A percentile compares a stretch with the other conserved stretches of the same genome.
Conservation (phyloP, 2,797 vertebrate species). For the Chiloscyllium punctatum region DNA sequence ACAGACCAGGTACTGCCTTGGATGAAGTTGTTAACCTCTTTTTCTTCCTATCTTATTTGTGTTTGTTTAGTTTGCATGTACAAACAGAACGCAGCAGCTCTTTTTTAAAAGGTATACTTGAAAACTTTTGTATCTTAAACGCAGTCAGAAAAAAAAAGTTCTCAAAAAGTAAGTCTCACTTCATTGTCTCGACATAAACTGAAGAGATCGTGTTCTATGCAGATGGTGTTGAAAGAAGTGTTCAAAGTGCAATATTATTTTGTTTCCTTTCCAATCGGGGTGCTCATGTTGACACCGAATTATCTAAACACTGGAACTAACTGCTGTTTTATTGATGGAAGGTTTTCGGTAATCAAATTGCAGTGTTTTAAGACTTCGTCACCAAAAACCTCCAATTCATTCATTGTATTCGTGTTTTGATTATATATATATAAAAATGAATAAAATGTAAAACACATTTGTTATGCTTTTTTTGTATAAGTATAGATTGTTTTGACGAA, state of each 20-base stretch:
- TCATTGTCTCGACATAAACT: background rate
- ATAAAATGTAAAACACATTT: constrained; percentile 19
- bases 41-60: background rate
- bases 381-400: background rate
- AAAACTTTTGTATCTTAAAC: constrained; percentile 9
- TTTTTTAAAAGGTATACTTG: constrained; percentile 20
- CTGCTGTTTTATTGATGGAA: constrained; percentile 17
- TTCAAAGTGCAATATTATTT: constrained; percentile 37
- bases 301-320: constrained; percentile 33
- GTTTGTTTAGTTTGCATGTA: constrained; percentile 12
- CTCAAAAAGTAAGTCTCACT: constrained; percentile 1
- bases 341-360: background rate
- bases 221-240: background rate
- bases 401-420: constrained; percentile 22
- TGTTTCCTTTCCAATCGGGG: background rate
- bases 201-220: background rate
- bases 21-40: constrained; percentile 47
- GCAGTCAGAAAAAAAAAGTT: background rate
- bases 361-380: background rate
- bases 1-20: constrained; percentile 52
- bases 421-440: background rate
- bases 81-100: background rate
- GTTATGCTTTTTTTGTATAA: background rate
- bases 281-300: constrained; percentile 18
- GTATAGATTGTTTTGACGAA: background rate